Conservation (phyloP, 2,797 vertebrate species). For the Pipistrellus pygmaeus region DNA sequence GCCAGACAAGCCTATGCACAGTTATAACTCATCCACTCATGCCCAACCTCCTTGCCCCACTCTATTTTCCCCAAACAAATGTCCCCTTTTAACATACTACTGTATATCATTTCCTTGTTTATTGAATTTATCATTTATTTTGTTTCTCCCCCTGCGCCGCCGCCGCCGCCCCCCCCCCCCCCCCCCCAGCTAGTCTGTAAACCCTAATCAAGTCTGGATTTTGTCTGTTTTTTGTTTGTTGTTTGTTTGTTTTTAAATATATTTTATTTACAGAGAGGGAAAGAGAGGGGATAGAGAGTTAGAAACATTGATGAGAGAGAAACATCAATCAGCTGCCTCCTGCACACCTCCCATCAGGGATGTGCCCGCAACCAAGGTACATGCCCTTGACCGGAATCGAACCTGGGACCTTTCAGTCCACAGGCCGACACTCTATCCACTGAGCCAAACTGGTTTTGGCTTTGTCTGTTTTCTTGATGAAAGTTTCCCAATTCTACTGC, state of each 20-base stretch:
- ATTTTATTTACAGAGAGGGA: too few species aligned
- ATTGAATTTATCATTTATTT: neutral
- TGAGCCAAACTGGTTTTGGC: too few species aligned
- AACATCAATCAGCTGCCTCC: too few species aligned
- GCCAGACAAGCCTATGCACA: neutral
- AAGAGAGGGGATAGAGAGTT: too few species aligned
- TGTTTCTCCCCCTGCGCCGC: neutral
- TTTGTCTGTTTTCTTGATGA: conserved; percentile 28
- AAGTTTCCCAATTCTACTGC: neutral
- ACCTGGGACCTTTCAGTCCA: too few species aligned
- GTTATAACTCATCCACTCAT: neutral
- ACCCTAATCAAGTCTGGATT: neutral
- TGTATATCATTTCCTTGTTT: neutral
- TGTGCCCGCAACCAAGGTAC: too few species aligned
- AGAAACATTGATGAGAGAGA: too few species aligned
- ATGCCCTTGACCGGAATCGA: too few species aligned
- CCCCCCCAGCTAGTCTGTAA: neutral
- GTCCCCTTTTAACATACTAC: neutral
- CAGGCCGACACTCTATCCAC: too few species aligned
- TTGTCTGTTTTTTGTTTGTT: neutral
- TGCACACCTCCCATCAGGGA: too few species aligned
- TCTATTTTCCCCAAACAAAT: neutral
- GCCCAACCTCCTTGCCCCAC: neutral
- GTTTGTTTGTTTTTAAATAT: too few species aligned
- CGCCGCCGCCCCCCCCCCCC: too few species aligned